These are phyloP conservation scores for Apodemia duryi DNA, from an alignment of 2,888 invertebrate genomes.

Conservation along the genomic window DNA sequence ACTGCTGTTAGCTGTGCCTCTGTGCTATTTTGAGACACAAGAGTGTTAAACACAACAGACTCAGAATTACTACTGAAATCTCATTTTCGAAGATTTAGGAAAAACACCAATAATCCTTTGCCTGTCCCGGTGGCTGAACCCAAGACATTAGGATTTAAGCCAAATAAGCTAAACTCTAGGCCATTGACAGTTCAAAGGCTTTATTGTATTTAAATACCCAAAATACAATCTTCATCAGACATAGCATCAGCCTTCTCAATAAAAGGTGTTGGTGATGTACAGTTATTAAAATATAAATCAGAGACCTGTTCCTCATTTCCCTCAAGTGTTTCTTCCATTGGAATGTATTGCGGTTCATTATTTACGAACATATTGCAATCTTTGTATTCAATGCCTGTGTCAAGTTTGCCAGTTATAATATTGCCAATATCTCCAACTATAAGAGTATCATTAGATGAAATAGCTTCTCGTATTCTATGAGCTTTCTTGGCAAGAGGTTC, in stretches of 20 bases:
- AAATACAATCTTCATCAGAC: slow-evolving; percentile 9
- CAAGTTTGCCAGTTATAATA: background rate
- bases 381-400: background rate
- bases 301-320: background rate
- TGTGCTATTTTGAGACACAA: too few species aligned
- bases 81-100: too few species aligned
- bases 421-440: background rate
- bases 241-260: background rate
- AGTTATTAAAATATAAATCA: too few species aligned
- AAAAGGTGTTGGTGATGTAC: background rate
- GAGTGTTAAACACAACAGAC: too few species aligned
- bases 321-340: background rate
- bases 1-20: too few species aligned
- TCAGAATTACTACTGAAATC: too few species aligned
- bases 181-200: too few species aligned
- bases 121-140: too few species aligned
- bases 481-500: slow-evolving; percentile 56
- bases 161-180: too few species aligned
- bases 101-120: too few species aligned
- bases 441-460: slow-evolving; percentile 16
- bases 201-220: background rate
- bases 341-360: background rate
- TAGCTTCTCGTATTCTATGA: slow-evolving; percentile 37
- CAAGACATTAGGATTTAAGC: too few species aligned
- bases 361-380: background rate